Evolutionary conservation across 2,113 vertebrate genomes (phyloP), one percentile per base, ranked within the genome.

Genomic region (Pipra filicauda): DNA sequence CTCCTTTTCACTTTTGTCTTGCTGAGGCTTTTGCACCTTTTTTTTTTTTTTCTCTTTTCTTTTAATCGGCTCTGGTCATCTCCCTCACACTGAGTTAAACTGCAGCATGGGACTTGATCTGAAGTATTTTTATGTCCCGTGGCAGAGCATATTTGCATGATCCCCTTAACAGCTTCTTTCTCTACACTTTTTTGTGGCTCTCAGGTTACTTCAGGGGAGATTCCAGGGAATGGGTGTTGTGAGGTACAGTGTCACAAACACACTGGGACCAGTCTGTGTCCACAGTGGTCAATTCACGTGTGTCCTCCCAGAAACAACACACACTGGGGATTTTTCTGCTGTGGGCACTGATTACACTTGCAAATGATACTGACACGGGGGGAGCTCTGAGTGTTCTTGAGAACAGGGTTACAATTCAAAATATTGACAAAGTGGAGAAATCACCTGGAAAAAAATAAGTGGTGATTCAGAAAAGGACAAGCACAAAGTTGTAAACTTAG

Each of bases 361-460:
- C 9, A 71, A 78, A 46, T 84, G 4, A 48, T 39, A 39, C 39
- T 2, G 6, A 27, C 0, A 2, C 74, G 57, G 55, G 48, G 84
- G 52, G 89, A 87, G 31, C 54, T 52, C 44, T 66, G 93, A 79
- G 41, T 46, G 86, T 77, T 84, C 72, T 86, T 59, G 46, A 84
- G n/a, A 77, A 28, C 19, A 21, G 44, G 3, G 18, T 58, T 84
- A 46, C 61, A 57, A 77, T 71, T 71, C 67, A 48, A 91, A 89
- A 81, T 55, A 10, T 51, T 64, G 72, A 64, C 70, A 5, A 31
- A 59, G 22, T 39, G 28, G 33, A 90, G 44, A 82, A 87, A 77
- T 30, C 52, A 35, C 26, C 27, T 74, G 43, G 41, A 21, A 62
- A 69, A 69, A 94, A 87, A 19, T 9, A 77, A 80, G 13, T 66